Conservation (phyloP, 2,113 vertebrate species). For the Campylorhamphus procurvoides region DNA sequence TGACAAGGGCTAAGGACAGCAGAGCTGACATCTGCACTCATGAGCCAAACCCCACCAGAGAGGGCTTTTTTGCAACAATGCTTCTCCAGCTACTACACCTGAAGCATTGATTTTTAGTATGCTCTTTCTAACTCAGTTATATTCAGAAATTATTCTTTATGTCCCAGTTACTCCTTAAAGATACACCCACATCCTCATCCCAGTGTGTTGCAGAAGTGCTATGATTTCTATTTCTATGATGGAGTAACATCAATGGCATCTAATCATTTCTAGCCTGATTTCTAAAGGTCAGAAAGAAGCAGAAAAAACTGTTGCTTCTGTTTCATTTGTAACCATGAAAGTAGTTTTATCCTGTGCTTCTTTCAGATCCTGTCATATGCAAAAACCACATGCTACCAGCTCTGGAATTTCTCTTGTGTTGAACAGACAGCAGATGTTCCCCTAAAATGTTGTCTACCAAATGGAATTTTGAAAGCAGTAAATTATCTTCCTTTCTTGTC, state of each 20-base stretch:
- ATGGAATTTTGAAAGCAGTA: not conserved
- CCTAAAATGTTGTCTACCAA: not conserved
- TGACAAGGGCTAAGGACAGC: not conserved
- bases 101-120: not conserved
- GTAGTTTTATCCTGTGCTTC: not conserved
- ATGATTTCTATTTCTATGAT: not conserved
- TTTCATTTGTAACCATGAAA: not conserved
- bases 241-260: not conserved
- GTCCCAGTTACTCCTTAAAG: not conserved
- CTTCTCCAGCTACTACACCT: not conserved
- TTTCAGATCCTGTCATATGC: not conserved
- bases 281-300: not conserved
- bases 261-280: not conserved
- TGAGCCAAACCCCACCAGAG: not conserved
- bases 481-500: not conserved
- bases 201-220: not conserved
- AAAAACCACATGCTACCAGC: not conserved
- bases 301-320: not conserved
- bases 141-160: not conserved
- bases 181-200: not conserved
- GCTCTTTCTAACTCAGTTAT: not conserved
- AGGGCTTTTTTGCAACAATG: not conserved
- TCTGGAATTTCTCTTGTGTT: not conserved
- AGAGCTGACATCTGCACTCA: not conserved
- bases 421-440: not conserved